phyloP scores from a whole-genome alignment of 2,888 invertebrate genomes.

The Aspidiotus rigidus region DNA sequence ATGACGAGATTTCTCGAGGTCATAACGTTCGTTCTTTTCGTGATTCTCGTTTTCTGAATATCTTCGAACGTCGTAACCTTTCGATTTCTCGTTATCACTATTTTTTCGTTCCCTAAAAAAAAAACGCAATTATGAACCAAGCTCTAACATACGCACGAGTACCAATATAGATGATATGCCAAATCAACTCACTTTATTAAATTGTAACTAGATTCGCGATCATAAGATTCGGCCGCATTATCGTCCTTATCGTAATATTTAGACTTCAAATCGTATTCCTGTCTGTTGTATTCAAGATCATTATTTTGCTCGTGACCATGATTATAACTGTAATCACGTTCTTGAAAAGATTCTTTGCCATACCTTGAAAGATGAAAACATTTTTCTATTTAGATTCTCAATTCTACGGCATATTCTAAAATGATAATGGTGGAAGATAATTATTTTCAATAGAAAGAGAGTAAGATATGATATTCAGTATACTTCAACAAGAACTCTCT shows the following conservation, averaged over 20 bases:
- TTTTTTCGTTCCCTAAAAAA: slow-evolving; percentile 20
- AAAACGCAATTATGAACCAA: too few relatives aligned
- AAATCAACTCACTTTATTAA: slow-evolving; percentile 10
- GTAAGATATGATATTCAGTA: too few relatives aligned
- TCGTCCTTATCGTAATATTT: slow-evolving; percentile 15
- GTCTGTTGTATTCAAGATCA: neutral
- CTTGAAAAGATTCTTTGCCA: neutral
- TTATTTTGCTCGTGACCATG: slow-evolving; percentile 10
- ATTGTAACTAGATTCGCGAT: slow-evolving; percentile 10
- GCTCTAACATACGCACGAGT: too few relatives aligned
- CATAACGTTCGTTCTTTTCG: slow-evolving; percentile 12
- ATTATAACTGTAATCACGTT: neutral
- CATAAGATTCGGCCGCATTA: slow-evolving; percentile 8
- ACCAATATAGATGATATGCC: neutral
- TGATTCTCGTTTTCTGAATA: slow-evolving; percentile 19
- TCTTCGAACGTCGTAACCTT: slow-evolving; percentile 3
- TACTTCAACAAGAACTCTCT: too few relatives aligned
- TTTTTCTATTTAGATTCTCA: too few relatives aligned
- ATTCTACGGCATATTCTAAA: too few relatives aligned
- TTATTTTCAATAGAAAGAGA: too few relatives aligned
- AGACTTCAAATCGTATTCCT: slow-evolving; percentile 14
- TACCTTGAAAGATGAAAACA: neutral
- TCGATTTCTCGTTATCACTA: slow-evolving; percentile 25
- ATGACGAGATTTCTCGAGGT: slow-evolving; percentile 14
- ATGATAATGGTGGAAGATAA: too few relatives aligned